phyloP scores from a whole-genome alignment of 2,888 invertebrate genomes.

The Punctoribates punctum region DNA sequence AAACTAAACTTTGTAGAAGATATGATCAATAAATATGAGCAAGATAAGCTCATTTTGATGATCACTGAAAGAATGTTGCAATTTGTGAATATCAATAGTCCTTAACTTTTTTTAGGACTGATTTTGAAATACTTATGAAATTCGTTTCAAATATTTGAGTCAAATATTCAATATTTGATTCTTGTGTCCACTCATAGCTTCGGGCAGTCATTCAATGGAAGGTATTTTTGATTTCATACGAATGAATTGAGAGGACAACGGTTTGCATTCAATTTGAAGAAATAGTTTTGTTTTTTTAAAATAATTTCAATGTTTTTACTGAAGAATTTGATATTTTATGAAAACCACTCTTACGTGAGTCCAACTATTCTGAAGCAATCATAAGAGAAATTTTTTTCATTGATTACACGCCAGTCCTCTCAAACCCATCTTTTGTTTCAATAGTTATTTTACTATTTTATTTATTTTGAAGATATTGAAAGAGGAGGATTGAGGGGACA shows the following conservation, averaged over 20 bases:
- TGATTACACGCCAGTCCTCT: constrained; percentile 18
- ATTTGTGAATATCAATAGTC: not conserved
- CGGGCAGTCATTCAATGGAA: not conserved
- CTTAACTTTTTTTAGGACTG: not conserved
- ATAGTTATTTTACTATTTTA: not conserved
- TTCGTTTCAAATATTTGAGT: not conserved
- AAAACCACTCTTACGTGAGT: constrained; percentile 28
- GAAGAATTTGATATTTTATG: not conserved
- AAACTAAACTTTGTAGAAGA: not conserved
- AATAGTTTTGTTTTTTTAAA: constrained; percentile 29
- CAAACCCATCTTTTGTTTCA: not conserved
- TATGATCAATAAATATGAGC: not conserved
- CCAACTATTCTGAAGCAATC: constrained; percentile 26
- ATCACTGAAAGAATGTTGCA: not conserved
- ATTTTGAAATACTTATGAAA: not conserved
- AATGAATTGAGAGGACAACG: not conserved
- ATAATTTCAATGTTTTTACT: constrained; percentile 14
- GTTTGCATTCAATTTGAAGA: not conserved
- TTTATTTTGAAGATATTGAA: not conserved
- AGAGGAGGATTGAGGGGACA: not conserved
- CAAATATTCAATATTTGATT: constrained; percentile 5
- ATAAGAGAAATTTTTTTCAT: constrained; percentile 3
- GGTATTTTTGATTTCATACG: not conserved
- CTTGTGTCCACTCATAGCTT: constrained; percentile 5
- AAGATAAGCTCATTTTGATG: not conserved